phyloP scores from a whole-genome alignment of 2,888 invertebrate species.

The Uropetala carovei region DNA sequence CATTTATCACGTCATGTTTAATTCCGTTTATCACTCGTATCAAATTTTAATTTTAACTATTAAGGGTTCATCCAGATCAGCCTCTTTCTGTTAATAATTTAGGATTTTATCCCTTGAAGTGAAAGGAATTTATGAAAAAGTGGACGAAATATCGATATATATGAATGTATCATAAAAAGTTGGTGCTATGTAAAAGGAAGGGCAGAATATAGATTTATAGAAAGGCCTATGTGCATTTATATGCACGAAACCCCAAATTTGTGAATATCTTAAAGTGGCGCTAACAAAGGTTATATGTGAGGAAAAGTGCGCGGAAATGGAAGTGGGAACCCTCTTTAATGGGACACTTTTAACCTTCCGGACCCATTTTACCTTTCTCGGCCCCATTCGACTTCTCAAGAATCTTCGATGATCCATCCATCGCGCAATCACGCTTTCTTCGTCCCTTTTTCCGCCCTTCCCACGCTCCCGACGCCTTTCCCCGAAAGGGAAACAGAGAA shows the following conservation, averaged over 20 bases:
- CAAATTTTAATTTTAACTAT: too few species aligned
- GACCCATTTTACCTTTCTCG: not conserved
- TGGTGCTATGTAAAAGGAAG: not conserved
- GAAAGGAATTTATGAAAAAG: too few species aligned
- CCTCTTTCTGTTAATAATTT: too few species aligned
- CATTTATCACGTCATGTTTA: too few species aligned
- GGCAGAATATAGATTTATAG: not conserved
- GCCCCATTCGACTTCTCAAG: not conserved
- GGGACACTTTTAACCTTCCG: not conserved
- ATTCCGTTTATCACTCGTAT: too few species aligned
- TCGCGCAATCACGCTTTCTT: not conserved
- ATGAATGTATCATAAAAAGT: too few species aligned
- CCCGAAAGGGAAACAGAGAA: not conserved
- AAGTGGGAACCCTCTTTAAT: not conserved
- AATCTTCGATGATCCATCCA: slow-evolving; percentile 15
- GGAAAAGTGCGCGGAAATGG: not conserved
- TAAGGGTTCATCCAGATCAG: too few species aligned
- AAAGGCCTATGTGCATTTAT: not conserved
- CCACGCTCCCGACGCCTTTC: not conserved
- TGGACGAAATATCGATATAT: too few species aligned
- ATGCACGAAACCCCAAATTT: not conserved
- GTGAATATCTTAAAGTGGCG: not conserved
- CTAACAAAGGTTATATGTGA: not conserved
- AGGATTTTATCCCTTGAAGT: too few species aligned
- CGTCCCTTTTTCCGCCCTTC: not conserved